These are phyloP conservation scores for Hylia prasina DNA, from an alignment of 2,113 vertebrate species.

Conservation along the genomic window DNA sequence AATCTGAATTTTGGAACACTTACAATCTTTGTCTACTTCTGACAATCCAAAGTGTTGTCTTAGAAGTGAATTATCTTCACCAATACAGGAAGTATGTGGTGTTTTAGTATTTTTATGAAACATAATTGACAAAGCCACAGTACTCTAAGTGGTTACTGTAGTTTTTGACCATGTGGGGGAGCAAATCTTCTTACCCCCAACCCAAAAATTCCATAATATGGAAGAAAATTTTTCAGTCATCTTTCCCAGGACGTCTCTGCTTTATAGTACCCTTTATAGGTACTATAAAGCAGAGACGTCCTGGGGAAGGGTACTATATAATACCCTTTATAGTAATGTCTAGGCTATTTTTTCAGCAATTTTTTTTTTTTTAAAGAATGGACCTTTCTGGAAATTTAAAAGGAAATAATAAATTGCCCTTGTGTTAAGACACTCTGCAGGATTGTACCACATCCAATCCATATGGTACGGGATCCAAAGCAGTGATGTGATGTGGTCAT, in stretches of 20 bases:
- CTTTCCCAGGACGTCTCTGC: background rate
- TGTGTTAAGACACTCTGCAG: background rate
- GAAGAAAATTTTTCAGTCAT: background rate
- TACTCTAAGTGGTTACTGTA: background rate
- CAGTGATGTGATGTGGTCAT: background rate
- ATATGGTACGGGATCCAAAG: background rate
- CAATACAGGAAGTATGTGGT: background rate
- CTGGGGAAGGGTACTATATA: too few species aligned
- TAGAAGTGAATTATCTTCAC: background rate
- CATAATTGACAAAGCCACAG: background rate
- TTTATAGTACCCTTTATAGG: background rate
- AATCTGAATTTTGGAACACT: background rate
- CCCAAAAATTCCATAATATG: rapidly evolving
- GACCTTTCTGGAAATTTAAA: background rate
- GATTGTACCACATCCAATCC: background rate
- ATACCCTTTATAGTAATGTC: too few species aligned
- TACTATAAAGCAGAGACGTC: too few species aligned
- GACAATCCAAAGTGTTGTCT: background rate
- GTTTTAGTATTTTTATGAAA: background rate
- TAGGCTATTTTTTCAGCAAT: background rate
- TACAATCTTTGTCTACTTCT: background rate
- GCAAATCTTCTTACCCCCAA: background rate
- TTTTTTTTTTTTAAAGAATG: background rate
- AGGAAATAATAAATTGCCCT: background rate
- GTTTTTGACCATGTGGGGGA: background rate